phyloP scores from a whole-genome alignment of 1,140 invertebrate genomes.

The Cotesia typhae region DNA sequence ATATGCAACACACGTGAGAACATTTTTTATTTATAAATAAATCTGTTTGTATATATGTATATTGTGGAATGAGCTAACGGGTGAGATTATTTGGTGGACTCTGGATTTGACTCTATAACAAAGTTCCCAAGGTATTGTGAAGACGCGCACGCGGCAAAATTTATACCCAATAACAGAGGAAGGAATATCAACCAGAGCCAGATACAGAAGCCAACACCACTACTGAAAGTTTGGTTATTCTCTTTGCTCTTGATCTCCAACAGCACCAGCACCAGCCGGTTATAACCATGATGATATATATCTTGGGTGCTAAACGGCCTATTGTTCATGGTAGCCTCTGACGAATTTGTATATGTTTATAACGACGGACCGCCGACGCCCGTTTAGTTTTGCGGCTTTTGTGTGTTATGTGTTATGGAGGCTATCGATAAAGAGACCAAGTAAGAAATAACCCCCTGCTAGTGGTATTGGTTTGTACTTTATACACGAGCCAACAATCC shows the following conservation, averaged over 20 bases:
- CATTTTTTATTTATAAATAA: not conserved
- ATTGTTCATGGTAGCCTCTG: slow-evolving; percentile 63
- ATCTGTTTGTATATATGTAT: not conserved
- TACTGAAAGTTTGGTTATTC: not conserved
- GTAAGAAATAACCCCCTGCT: slow-evolving; percentile 3
- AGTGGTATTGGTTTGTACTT: slow-evolving; percentile 3
- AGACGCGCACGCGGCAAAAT: slow-evolving; percentile 15
- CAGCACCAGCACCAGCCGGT: not conserved
- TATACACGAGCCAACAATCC: slow-evolving; percentile 13
- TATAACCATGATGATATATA: slow-evolving; percentile 60
- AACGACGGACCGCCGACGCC: slow-evolving; percentile 44
- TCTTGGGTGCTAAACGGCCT: slow-evolving; percentile 64
- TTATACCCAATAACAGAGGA: not conserved
- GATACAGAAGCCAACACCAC: not conserved
- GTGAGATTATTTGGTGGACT: slow-evolving; percentile 10
- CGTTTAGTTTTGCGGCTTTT: slow-evolving; percentile 12
- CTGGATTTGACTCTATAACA: not conserved
- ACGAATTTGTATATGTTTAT: slow-evolving; percentile 68
- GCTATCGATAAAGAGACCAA: slow-evolving; percentile 10
- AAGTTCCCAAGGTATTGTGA: slow-evolving; percentile 10
- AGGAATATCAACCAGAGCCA: not conserved
- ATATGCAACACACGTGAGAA: slow-evolving; percentile 15
- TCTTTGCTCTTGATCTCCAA: not conserved
- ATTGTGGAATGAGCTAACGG: slow-evolving; percentile 16
- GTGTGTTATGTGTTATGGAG: not conserved